phyloP scores from a whole-genome alignment of 2,888 invertebrate species.

The Drosophila conformis region DNA sequence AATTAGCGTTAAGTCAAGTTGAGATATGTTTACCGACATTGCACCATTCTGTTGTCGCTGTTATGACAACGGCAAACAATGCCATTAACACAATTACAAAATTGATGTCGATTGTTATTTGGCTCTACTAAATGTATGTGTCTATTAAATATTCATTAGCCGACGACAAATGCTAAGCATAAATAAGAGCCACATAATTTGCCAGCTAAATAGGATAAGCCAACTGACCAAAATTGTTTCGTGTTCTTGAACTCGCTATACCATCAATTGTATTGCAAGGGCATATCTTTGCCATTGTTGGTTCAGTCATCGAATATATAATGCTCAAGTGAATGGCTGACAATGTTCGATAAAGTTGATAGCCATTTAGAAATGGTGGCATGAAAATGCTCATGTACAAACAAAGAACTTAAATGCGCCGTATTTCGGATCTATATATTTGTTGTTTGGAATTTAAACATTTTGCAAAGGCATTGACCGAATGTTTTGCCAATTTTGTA shows the following conservation, averaged over 20 bases:
- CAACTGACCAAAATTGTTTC: not conserved
- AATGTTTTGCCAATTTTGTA: constrained; percentile 9
- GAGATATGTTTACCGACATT: constrained; percentile 2
- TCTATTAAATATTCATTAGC: constrained; percentile 10
- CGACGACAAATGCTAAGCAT: not conserved
- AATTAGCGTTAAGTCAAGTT: constrained; percentile 11
- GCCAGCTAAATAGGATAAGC: not conserved
- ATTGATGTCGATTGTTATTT: constrained; percentile 8
- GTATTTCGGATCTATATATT: not conserved
- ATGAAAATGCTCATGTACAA: not conserved
- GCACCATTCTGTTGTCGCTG: constrained; percentile 2
- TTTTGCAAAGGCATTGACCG: constrained; percentile 15
- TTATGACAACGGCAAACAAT: constrained; percentile 48
- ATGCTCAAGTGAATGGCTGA: not conserved
- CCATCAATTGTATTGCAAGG: not conserved
- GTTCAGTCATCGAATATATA: not conserved
- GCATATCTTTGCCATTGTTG: not conserved
- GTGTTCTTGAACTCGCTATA: not conserved
- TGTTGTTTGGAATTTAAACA: constrained; percentile 13
- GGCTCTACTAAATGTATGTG: not conserved
- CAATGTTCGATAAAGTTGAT: not conserved
- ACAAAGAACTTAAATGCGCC: constrained; percentile 14
- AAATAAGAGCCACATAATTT: not conserved
- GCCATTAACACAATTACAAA: constrained; percentile 51
- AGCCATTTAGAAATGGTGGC: not conserved